These are phyloP conservation scores for Megastigmus dorsalis DNA, from an alignment of 2,888 invertebrate genomes.

Conservation along the genomic window DNA sequence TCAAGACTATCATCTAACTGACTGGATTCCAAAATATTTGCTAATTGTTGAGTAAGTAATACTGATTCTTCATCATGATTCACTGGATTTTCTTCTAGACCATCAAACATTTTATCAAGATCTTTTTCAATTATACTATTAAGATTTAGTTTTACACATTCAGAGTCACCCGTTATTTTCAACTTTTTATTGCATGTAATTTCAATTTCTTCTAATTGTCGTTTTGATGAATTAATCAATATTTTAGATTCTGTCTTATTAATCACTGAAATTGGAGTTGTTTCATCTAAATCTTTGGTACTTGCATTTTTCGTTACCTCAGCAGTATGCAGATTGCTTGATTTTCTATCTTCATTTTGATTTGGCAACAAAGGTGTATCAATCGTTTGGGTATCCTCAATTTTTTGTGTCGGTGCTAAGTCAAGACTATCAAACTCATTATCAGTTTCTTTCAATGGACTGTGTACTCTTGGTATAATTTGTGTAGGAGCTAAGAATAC, in stretches of 20 bases:
- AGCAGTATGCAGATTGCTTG: neutral
- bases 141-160: conserved; percentile 21
- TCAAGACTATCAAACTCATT: conserved; percentile 5
- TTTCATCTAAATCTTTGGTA: conserved; percentile 4
- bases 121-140: conserved; percentile 62
- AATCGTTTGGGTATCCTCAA: neutral
- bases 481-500: conserved; percentile 22
- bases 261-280: neutral
- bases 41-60: conserved; percentile 65
- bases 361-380: neutral
- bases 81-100: conserved; percentile 49
- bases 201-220: conserved; percentile 8
- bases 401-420: conserved; percentile 21
- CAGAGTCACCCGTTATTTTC: neutral
- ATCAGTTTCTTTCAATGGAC: conserved; percentile 4
- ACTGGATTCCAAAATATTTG: conserved; percentile 61
- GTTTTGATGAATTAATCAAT: conserved; percentile 31
- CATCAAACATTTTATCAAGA: conserved; percentile 63
- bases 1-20: conserved; percentile 33
- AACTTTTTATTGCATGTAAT: conserved; percentile 25
- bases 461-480: neutral
- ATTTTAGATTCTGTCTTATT: neutral
- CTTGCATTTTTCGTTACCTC: neutral
- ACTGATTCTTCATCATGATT: conserved; percentile 54
- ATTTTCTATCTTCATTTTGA: conserved; percentile 15